Evolutionary conservation across 2,797 vertebrate genomes (phyloP), one percentile per base, ranked within the genome.

Genomic region (Spondyliosoma cantharus): DNA sequence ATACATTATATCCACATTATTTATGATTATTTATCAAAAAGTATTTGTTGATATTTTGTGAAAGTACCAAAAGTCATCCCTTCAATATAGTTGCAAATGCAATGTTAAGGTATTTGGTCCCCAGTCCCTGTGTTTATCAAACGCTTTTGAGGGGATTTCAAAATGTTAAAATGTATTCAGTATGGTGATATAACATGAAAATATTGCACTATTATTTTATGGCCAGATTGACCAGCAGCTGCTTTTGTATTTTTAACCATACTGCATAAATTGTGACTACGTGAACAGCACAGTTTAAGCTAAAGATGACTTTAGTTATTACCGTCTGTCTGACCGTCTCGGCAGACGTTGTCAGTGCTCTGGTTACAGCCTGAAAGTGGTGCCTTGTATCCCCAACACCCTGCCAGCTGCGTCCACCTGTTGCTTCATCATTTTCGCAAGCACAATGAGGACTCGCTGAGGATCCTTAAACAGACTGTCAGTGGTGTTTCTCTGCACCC

Each of bases 401-500:
- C 49, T 57, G 24, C n/a, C 70, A 72, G 56, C 53, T 68, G 42
- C 49, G n/a, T 64, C 82, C 78, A 78, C 74, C 52, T 70, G 74
- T 66, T 78, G 58, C 60, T 11, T 76, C 19, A 50, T 46, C 3
- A 4, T 43, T 61, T 68, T 45, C 12, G 32, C 8, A 2, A 46
- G 46, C 37, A 66, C 52, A 65, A 48, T 25, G 50, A 80, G 49
- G 70, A 52, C 57, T 71, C 5, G 9, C 22, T 12, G 59, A 73
- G 59, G 60, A 59, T 64, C 67, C 80, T 77, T 64, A 73, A 85
- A 74, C 78, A 83, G 80, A 24, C 73, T 74, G 81, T 76, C 71
- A 45, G n/a, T 54, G 81, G 74, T 70, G 54, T 81, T 86, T 78
- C 78, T 88, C 80, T 79, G 29, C 72, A 87, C 81, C 79, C 75